Evolutionary conservation across 2,888 invertebrate genomes (phyloP).

Genomic region (Acrobasis consociella): DNA sequence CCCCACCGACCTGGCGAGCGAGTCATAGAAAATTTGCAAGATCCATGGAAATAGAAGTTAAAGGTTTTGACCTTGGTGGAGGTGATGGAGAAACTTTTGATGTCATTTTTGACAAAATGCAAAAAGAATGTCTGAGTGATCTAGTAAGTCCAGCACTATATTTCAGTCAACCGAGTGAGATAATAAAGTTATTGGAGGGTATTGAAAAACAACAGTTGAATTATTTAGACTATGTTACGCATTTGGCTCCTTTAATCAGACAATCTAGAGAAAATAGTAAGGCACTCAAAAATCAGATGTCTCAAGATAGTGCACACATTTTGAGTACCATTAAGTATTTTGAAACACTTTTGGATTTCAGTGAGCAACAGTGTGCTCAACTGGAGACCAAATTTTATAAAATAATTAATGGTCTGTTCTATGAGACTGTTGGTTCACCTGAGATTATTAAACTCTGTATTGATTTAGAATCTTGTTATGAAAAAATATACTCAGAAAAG

Average conservation of each 20-base stretch:
- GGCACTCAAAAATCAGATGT: constrained; percentile 64
- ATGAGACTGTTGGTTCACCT: constrained; percentile 77
- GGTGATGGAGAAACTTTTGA: constrained; percentile 67
- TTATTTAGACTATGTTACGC: constrained; percentile 83
- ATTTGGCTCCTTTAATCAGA: constrained; percentile 77
- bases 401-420: constrained; percentile 82
- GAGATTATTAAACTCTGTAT: constrained; percentile 82
- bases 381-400: constrained; percentile 79
- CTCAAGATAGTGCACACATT: constrained; percentile 51
- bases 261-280: constrained; percentile 72
- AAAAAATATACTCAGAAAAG: constrained; percentile 81
- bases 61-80: constrained; percentile 67
- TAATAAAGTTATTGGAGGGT: constrained; percentile 81
- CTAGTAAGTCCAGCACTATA: constrained; percentile 78
- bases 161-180: constrained; percentile 79
- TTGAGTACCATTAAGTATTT: constrained; percentile 54
- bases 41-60: constrained; percentile 71
- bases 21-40: constrained; percentile 76
- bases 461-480: constrained; percentile 85
- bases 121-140: constrained; percentile 61
- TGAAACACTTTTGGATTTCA: constrained; percentile 55
- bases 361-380: constrained; percentile 75
- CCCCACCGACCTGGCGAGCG: constrained; percentile 83
- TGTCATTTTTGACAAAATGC: constrained; percentile 72
- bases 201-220: constrained; percentile 85